A percentile compares a stretch with the other conserved stretches of the same genome.
These are phyloP conservation scores for Epinotia nisella DNA, from an alignment of 2,888 invertebrate genomes.

Conservation along the genomic window DNA sequence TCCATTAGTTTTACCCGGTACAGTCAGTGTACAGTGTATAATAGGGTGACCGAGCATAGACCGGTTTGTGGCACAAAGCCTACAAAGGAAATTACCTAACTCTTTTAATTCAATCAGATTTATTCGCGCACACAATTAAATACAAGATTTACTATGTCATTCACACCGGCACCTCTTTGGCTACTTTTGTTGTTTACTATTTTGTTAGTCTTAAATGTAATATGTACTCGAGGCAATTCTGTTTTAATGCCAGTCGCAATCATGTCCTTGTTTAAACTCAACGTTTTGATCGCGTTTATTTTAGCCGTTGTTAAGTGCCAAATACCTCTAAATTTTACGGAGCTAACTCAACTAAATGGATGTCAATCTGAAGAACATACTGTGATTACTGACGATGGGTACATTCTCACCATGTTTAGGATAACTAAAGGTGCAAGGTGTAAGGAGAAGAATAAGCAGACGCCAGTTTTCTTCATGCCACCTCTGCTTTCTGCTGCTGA, in stretches of 20 bases:
- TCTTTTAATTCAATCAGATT: background rate
- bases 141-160: background rate
- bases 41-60: no score
- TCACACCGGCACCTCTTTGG: background rate
- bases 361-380: conserved; percentile 41
- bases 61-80: no score
- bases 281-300: conserved; percentile 4
- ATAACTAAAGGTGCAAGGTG: conserved; percentile 34
- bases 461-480: conserved; percentile 40
- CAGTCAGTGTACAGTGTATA: no score
- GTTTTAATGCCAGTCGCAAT: conserved; percentile 4
- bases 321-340: conserved; percentile 24
- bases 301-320: conserved; percentile 2
- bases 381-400: conserved; percentile 40
- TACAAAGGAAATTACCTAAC: no score
- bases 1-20: no score
- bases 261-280: conserved; percentile 16
- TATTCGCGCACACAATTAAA: background rate
- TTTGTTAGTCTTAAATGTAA: background rate
- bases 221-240: background rate
- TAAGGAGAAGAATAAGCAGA: conserved; percentile 6
- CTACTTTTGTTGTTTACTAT: background rate
- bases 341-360: conserved; percentile 27
- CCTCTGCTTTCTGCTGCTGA: conserved; percentile 27
- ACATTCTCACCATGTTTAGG: conserved; percentile 28